Conservation (phyloP, 2,113 vertebrate genomes). For the Ochotona princeps region DNA sequence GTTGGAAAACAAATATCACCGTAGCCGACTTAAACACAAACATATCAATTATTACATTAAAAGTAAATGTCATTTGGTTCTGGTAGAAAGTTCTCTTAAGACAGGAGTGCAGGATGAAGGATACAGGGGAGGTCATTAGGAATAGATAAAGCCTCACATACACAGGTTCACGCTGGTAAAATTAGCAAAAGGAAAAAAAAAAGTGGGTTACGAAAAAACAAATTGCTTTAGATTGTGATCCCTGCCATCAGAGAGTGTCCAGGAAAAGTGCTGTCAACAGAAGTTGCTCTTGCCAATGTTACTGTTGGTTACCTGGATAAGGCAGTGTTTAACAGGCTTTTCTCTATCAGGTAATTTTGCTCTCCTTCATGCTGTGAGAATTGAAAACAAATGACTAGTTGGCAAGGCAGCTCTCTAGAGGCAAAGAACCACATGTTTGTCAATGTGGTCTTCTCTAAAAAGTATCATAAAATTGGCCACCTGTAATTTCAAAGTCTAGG, state of each 20-base stretch:
- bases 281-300: neutral
- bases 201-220: neutral
- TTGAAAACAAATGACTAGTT: neutral
- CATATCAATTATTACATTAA: slow-evolving; percentile 38
- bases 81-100: slow-evolving; percentile 54
- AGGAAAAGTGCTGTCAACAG: accelerated
- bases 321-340: neutral
- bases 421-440: neutral
- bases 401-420: neutral
- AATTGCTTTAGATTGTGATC: neutral
- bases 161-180: neutral
- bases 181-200: neutral
- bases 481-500: neutral
- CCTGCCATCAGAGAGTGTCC: neutral
- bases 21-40: slow-evolving; percentile 41
- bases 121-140: neutral
- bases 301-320: neutral
- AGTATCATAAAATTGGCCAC: neutral
- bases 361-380: neutral
- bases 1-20: slow-evolving; percentile 57
- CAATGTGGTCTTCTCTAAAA: neutral
- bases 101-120: slow-evolving; percentile 46
- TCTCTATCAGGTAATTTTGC: neutral
- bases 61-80: slow-evolving; percentile 67
- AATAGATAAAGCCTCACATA: neutral